Evolutionary conservation across 30 jellyfish, hydroid and myxozoan genomes (phyloP), one percentile per base, ranked within the genome.

Genomic region (Morbakka virulenta): DNA sequence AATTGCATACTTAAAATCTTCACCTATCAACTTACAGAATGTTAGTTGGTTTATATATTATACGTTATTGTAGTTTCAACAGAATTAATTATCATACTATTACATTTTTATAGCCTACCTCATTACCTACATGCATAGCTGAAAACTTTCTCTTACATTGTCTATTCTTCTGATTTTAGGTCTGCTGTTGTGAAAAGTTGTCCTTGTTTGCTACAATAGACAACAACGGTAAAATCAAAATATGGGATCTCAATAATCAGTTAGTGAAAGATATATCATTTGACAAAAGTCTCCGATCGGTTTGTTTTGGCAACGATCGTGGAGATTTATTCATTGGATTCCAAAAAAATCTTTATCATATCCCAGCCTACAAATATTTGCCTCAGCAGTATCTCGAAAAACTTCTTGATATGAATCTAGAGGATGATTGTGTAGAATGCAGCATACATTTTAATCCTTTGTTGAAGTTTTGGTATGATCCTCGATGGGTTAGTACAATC

Each of bases 301-400:
- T 89, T 23, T 81, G 96, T 50, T 89, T 89, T 76, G 91, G 76
- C 9, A 89, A 83, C 71, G 94, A 83, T 28, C 85, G 96, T 14
- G 97, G 96, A 0, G 97, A 89, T 23, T 48, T 89, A 32, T 23
- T 83, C 24, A 69, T 89, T 53, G 97, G 96, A 21, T 66, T 80
- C 14, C 96, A 83, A 57, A 75, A 61, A 21, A 76, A 81, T 71
- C 34, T 89, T 49, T 85, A 82, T 64, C 79, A 76, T 69, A 90
- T 89, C 3, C 86, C 97, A n/a, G 89, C 77, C 2, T 64, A 76
- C 77, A 52, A 83, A 20, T 83, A 77, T 64, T 77, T 76, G 13
- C 95, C 92, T 13, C 78, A 50, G 11, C 30, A 33, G 9, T 88
- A 80, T 69, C 12, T 79, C 82, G 66, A 35, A 34, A 74, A 14